Conservation (phyloP, 2,888 invertebrate species). For the Agrochola macilenta region DNA sequence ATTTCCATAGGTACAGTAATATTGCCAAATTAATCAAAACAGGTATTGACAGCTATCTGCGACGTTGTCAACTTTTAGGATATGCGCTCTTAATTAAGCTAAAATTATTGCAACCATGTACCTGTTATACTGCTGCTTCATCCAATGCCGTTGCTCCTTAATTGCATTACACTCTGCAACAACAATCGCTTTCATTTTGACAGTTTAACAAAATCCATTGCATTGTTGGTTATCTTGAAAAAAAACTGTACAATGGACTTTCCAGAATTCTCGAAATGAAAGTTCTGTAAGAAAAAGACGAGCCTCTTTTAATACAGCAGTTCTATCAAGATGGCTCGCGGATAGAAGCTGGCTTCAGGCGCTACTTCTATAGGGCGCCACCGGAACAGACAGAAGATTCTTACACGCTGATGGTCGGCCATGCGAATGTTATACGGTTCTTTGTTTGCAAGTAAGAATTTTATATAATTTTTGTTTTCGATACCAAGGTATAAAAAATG, state of each 20-base stretch:
- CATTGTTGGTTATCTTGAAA: not conserved
- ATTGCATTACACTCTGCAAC: not conserved
- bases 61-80: too few relatives aligned
- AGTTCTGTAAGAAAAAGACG: slow-evolving; percentile 48
- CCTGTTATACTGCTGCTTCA: not conserved
- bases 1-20: too few relatives aligned
- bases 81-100: too few relatives aligned
- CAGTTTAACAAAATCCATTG: not conserved
- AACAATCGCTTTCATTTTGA: slow-evolving; percentile 1
- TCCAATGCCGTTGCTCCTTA: not conserved
- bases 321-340: slow-evolving; percentile 98
- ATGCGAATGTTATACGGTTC: slow-evolving; percentile 99
- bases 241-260: not conserved
- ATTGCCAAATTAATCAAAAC: too few relatives aligned
- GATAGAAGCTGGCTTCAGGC: slow-evolving; percentile 98
- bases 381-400: slow-evolving; percentile 94
- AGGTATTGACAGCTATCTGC: too few relatives aligned
- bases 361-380: slow-evolving; percentile 97
- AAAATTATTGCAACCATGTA: not conserved
- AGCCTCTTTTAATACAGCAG: slow-evolving; percentile 92
- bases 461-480: not conserved
- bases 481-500: not conserved
- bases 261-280: not conserved
- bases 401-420: slow-evolving; percentile 98
- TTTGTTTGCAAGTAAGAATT: slow-evolving; percentile 95